phyloP scores from a whole-genome alignment of 2,113 vertebrate species.

The Amphiprion ocellaris region DNA sequence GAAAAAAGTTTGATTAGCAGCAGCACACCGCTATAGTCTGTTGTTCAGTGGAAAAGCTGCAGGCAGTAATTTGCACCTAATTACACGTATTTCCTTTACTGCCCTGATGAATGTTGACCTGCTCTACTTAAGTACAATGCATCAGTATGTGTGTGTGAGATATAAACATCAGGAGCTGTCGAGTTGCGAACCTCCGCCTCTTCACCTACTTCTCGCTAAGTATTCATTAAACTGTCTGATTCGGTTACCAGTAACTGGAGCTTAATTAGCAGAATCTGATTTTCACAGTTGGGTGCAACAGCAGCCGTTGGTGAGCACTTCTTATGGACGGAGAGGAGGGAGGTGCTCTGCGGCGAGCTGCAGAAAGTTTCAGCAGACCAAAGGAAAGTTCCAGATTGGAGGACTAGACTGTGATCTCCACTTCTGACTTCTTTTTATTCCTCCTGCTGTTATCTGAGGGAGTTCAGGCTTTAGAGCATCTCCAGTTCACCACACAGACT shows the following conservation, averaged over 20 bases:
- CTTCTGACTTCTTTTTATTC: not conserved
- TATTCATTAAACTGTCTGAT: conserved; percentile 55
- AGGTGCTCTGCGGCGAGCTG: not conserved
- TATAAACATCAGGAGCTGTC: conserved; percentile 18
- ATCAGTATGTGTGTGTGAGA: conserved; percentile 9
- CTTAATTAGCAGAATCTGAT: conserved; percentile 56
- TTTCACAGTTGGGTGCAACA: conserved; percentile 37
- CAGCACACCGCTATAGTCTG: conserved; percentile 16
- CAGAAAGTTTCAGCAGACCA: conserved; percentile 7
- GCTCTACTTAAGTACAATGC: conserved; percentile 2
- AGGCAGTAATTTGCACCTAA: conserved; percentile 47
- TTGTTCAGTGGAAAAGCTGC: conserved; percentile 36
- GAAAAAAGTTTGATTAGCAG: conserved; percentile 18
- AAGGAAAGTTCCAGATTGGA: conserved; percentile 25
- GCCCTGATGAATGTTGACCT: conserved; percentile 2
- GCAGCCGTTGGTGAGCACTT: conserved; percentile 26
- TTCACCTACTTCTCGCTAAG: conserved; percentile 50
- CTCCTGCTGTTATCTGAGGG: conserved; percentile 4
- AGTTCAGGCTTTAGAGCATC: conserved; percentile 13
- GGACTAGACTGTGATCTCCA: not conserved
- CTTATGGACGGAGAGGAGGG: conserved; percentile 1
- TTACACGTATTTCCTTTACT: conserved; percentile 45
- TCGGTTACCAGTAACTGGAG: conserved; percentile 49
- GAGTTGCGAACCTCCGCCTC: conserved; percentile 27
- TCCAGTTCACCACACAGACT: not conserved